Conservation (phyloP, 2,888 invertebrate species). For the Ligdia adustata region DNA sequence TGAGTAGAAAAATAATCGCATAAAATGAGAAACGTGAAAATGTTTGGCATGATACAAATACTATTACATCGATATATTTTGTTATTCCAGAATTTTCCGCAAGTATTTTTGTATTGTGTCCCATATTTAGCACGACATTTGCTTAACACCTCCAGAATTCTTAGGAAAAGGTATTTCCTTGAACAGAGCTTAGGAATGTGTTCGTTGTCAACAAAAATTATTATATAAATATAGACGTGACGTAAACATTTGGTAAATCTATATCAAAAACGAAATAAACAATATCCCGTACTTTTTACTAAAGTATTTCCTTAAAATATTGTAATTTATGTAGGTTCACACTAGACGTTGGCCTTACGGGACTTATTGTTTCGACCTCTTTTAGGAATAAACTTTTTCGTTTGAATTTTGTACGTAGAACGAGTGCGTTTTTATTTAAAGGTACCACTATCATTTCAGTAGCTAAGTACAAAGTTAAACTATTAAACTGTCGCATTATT, state of each 20-base stretch:
- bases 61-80: no score
- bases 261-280: no score
- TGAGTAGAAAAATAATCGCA: no score
- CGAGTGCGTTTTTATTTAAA: slow-evolving; percentile 7
- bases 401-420: slow-evolving; percentile 26
- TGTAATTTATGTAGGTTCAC: slow-evolving; percentile 51
- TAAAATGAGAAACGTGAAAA: no score
- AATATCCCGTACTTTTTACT: no score
- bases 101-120: neutral
- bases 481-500: no score
- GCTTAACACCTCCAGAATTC: slow-evolving; percentile 2
- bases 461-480: no score
- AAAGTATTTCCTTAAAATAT: slow-evolving; percentile 36
- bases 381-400: slow-evolving; percentile 34
- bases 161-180: neutral
- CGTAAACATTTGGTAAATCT: no score
- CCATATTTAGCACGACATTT: neutral
- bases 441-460: no score
- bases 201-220: neutral
- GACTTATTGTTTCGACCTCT: slow-evolving; percentile 44
- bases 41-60: no score
- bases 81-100: no score
- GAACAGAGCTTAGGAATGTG: neutral
- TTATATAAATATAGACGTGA: no score
- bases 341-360: slow-evolving; percentile 35